Base-by-base conservation (phyloP, 2,113 vertebrate genomes). In the Bubalus kerabau region DNA sequence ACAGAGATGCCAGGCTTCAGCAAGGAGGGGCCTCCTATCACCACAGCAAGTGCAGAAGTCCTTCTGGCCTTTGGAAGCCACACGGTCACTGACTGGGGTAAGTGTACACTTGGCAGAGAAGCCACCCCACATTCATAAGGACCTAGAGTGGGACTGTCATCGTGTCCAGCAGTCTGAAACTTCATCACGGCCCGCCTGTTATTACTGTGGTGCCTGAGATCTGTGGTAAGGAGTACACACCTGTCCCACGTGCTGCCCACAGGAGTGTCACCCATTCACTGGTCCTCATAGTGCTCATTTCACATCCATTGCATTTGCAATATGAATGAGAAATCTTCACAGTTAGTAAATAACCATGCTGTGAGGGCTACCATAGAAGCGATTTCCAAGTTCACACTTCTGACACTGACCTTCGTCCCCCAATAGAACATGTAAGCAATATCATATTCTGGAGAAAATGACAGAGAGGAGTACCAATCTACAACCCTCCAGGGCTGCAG, bases 71-170 rank as follows among this genome's bases (percentile, higher is more conserved):
- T 28, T 32, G 30, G 30, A 32, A n/a, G 7, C 62, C 62, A 30
- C 60, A 32, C 3, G 30, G 62, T 17, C 15, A 15, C 4, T 32
- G 26, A 17, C 62, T 32, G 14, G 62, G 62, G 62, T 64, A n/a
- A 15, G 62, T 17, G 62, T 0, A 32, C 15, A 7, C 30, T 7
- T 32, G 15, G 30, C 1, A 64, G 62, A 60, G 59, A 60, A 60
- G 2, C 26, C 24, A 60, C 26, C 12, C 26, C 59, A 60, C 59
- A 5, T 60, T 0, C 12, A 60, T 14, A 6, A 52, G 56, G 83
- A 7, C 19, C 10, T 5, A 3, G 43, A 14, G 32, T 11, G 21
- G 30, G 23, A 32, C 3, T 14, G 3, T 1, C 13, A 12, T 7
- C 24, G 9, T 50, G 8, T 5, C 14, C 13, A 2, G n/a, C 26